phyloP scores from a whole-genome alignment of 2,113 vertebrate species.

The Lipotes vexillifer region DNA sequence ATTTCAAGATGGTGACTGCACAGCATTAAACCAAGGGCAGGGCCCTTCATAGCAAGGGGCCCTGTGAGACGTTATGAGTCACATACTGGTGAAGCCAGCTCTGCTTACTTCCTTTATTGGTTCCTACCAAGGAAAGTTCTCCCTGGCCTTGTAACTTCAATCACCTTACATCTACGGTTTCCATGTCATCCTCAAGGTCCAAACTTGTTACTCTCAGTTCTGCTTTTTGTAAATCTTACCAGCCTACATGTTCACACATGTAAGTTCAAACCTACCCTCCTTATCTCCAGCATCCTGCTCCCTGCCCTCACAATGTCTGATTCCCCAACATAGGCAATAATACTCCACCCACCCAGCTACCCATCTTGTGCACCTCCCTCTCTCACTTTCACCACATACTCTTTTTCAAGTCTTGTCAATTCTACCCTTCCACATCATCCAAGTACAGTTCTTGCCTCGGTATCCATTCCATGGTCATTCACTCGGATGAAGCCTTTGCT shows the following conservation, averaged over 20 bases:
- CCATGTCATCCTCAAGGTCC: not conserved
- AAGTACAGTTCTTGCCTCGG: not conserved
- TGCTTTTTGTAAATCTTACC: not conserved
- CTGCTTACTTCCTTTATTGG: not conserved
- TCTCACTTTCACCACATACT: not conserved
- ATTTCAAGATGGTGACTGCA: not conserved
- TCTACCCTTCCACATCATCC: not conserved
- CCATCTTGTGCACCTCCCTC: not conserved
- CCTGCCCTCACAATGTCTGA: not conserved
- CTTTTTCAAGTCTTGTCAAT: not conserved
- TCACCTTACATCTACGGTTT: not conserved
- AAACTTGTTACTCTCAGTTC: not conserved
- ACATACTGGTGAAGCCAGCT: not conserved
- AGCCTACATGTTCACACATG: not conserved
- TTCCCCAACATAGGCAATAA: not conserved
- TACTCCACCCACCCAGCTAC: not conserved
- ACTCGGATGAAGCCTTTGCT: not conserved
- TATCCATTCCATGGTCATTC: not conserved
- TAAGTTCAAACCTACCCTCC: not conserved
- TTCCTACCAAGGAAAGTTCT: not conserved
- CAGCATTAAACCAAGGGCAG: not conserved
- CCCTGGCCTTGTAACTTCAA: not conserved
- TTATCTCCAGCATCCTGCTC: not conserved
- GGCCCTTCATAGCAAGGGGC: not conserved
- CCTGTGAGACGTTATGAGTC: too few relatives aligned